Evolutionary conservation across 2,113 vertebrate species (phyloP), one percentile per base, ranked within the genome.

Genomic region (Microtus montanus): DNA sequence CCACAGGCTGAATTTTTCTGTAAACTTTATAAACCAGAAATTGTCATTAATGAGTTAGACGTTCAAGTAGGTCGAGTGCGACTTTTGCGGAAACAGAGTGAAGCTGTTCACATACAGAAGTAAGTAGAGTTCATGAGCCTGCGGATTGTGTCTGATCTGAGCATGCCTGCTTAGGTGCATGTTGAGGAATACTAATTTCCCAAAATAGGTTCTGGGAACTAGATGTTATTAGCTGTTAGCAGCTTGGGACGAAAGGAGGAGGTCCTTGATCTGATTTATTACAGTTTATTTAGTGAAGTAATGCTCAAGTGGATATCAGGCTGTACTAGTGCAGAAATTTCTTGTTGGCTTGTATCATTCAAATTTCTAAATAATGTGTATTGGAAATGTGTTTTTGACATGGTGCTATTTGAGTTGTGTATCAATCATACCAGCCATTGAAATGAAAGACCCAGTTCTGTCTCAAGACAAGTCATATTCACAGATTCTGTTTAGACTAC

Each of bases 11-110:
- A 99, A 93, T 99, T 99, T 96, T 99, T 99, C 96, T 99, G 99
- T 98, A 98, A 99, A 26, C 98, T 99, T 97, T 99, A 99, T 95
- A 99, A 99, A 98, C 99, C 99, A 0, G 98, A 98, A 89, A 98
- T 99, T 97, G 92, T 96, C 2, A 97, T 99, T 95, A 97, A 96
- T 8, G 99, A 99, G 71, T 95, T 99, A 95, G 98, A 99, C 96
- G 99, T 98, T 7, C 97, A 98, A 2, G 99, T 99, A 0, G 99
- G 99, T 95, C 98, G 99, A 97, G 98, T 98, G 0, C 98, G 82
- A 61, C 98, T 99, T 38, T 35, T 71, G 11, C 98, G 98, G 93
- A 99, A 99, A 93, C 99, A 99, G 97, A 98, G 87, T 3, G 98
- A 99, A 79, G 91, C 98, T 2, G 98, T 99, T 92, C 97, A 98